Evolutionary conservation across 2,888 invertebrate genomes (phyloP).

Genomic region (Schizaphis graminum): DNA sequence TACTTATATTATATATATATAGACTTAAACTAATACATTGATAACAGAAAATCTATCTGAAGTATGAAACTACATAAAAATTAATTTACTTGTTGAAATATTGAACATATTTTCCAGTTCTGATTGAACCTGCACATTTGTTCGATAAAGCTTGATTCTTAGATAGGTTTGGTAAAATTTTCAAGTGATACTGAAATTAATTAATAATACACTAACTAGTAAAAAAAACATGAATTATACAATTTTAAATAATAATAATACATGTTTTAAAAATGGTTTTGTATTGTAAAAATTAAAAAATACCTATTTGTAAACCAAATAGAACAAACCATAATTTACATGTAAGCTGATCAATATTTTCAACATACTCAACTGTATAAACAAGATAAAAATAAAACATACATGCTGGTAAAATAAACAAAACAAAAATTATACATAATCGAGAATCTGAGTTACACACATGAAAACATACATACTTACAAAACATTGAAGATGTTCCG

Average conservation of each 20-base stretch:
- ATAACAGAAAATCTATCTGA: neutral
- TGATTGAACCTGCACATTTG: neutral
- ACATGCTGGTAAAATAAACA: constrained; percentile 56
- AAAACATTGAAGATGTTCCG: constrained; percentile 63
- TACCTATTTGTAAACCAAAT: constrained; percentile 26
- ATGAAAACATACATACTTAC: constrained; percentile 63
- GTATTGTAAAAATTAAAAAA: constrained; percentile 2
- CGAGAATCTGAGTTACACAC: constrained; percentile 36
- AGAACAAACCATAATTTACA: constrained; percentile 28
- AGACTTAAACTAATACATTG: neutral
- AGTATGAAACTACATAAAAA: neutral
- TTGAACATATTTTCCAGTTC: neutral
- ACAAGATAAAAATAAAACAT: constrained; percentile 39
- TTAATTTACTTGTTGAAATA: constrained; percentile 2
- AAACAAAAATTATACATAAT: constrained; percentile 46
- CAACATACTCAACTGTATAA: neutral
- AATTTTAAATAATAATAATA: constrained; percentile 17
- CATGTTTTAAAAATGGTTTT: neutral
- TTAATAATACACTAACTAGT: constrained; percentile 6
- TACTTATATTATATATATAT: neutral
- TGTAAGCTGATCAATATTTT: constrained; percentile 22
- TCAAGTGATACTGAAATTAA: constrained; percentile 15
- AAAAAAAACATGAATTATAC: neutral
- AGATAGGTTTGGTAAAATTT: neutral
- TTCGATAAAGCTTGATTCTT: neutral